These are phyloP conservation scores for Melieria crassipennis DNA, from an alignment of 2,888 invertebrate species.

Conservation along the genomic window DNA sequence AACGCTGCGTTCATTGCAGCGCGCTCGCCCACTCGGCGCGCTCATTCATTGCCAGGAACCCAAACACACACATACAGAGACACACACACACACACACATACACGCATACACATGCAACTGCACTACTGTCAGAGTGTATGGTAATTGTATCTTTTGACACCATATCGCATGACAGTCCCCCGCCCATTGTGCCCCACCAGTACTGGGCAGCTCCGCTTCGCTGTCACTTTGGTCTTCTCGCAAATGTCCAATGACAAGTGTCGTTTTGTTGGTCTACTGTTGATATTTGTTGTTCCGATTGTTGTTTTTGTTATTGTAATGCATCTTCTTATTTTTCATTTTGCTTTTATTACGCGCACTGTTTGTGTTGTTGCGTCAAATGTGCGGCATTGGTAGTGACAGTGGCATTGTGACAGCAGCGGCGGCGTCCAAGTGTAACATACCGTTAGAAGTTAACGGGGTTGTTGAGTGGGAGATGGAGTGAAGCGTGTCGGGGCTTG, in stretches of 20 bases:
- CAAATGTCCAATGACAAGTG: slow-evolving; percentile 12
- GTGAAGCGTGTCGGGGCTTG: too few species aligned
- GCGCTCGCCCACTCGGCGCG: too few species aligned
- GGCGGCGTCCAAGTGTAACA: too few species aligned
- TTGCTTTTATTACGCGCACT: neutral
- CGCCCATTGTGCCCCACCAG: too few species aligned
- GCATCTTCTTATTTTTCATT: too few species aligned
- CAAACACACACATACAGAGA: neutral
- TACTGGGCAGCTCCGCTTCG: too few species aligned
- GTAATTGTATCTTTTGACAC: slow-evolving; percentile 23
- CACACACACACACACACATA: neutral
- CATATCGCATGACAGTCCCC: slow-evolving; percentile 12
- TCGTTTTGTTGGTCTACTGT: slow-evolving; percentile 16
- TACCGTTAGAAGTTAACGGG: too few species aligned
- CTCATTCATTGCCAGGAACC: too few species aligned
- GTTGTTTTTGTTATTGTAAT: neutral
- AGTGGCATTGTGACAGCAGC: slow-evolving; percentile 17
- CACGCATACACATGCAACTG: neutral
- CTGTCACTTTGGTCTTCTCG: too few species aligned
- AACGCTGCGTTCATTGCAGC: too few species aligned
- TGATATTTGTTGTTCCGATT: slow-evolving; percentile 16
- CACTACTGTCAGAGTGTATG: neutral
- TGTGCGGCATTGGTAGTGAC: slow-evolving; percentile 24
- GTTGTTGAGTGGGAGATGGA: too few species aligned
- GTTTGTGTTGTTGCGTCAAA: slow-evolving; percentile 12